phyloP scores from a whole-genome alignment of 2,113 vertebrate genomes.

The Xyliphius kryptos region DNA sequence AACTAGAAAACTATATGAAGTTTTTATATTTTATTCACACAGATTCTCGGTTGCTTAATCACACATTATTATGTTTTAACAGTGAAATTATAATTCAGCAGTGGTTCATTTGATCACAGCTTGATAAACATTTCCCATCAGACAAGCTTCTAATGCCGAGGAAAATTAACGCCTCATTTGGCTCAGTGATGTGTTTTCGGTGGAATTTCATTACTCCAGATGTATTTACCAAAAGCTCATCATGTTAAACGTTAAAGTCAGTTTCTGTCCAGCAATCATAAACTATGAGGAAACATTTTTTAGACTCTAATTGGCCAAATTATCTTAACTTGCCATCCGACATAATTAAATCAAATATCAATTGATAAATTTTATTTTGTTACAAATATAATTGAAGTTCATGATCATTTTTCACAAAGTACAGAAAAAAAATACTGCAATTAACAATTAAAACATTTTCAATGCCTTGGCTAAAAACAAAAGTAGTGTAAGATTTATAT shows the following conservation, averaged over 20 bases:
- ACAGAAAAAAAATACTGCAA: too few species aligned
- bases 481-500: too few species aligned
- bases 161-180: neutral
- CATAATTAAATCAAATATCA: too few species aligned
- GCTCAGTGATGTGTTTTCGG: neutral
- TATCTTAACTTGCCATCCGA: neutral
- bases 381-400: too few species aligned
- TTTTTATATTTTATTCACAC: too few species aligned
- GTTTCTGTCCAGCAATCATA: slow-evolving; percentile 7
- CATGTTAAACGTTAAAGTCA: neutral
- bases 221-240: neutral
- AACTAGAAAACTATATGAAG: too few species aligned
- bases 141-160: neutral
- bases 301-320: neutral
- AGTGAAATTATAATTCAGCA: neutral
- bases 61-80: neutral
- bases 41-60: too few species aligned
- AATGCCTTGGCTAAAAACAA: too few species aligned
- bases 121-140: neutral
- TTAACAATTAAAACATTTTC: too few species aligned
- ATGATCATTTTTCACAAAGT: too few species aligned
- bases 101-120: neutral
- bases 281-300: slow-evolving; percentile 8
- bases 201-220: neutral
- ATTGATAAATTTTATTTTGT: too few species aligned